Conservation (phyloP, 2,113 vertebrate genomes). For the Calidris pugnax region DNA sequence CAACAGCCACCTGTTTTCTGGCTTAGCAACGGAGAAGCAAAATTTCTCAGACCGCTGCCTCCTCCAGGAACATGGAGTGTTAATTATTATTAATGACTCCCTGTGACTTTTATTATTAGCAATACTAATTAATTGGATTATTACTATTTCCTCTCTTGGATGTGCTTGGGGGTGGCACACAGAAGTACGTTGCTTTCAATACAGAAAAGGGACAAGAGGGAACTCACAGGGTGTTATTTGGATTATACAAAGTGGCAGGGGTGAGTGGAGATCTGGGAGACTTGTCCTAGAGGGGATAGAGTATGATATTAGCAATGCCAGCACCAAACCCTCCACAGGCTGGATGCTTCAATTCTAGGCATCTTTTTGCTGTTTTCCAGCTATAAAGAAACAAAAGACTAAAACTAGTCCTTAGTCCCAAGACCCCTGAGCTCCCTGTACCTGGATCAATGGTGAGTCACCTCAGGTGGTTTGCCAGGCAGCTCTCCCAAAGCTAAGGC, state of each 20-base stretch:
- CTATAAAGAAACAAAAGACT: neutral
- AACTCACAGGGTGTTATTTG: neutral
- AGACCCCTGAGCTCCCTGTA: neutral
- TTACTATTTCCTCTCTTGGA: slow-evolving; percentile 4
- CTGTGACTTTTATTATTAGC: slow-evolving; percentile 32
- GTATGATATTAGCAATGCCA: neutral
- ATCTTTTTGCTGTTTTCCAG: neutral
- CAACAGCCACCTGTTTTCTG: neutral
- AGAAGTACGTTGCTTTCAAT: neutral
- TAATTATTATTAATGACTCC: slow-evolving; percentile 57
- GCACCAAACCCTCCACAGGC: neutral
- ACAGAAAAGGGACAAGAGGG: neutral
- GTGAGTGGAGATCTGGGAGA: neutral
- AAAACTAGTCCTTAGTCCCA: neutral
- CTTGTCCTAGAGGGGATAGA: neutral
- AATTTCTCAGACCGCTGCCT: neutral
- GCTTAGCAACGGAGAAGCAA: neutral
- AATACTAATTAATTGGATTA: slow-evolving; percentile 50
- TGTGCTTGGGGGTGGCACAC: neutral
- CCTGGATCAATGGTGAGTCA: neutral
- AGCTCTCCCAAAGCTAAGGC: neutral
- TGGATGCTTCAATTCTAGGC: neutral
- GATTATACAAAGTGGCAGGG: neutral
- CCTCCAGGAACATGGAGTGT: neutral
- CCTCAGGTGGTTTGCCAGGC: neutral